These are phyloP conservation scores for Lepisosteus oculatus DNA, from an alignment of 2,113 vertebrate genomes.

Conservation along the genomic window DNA sequence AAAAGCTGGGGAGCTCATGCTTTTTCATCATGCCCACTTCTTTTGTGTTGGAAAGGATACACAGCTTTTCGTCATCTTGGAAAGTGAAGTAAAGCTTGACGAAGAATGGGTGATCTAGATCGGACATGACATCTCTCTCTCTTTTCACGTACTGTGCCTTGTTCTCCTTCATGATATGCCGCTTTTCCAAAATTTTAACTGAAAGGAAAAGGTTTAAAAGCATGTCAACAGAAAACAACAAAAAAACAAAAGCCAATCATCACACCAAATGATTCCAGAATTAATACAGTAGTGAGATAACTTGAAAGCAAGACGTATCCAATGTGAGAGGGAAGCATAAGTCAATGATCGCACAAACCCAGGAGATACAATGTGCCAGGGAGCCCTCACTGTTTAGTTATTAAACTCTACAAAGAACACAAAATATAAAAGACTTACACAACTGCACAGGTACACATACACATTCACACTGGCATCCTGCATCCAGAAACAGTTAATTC, in stretches of 20 bases:
- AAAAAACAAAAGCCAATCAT: background rate
- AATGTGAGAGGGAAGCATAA: background rate
- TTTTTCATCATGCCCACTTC: too few species aligned
- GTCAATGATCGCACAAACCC: too few species aligned
- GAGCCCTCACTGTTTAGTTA: too few species aligned
- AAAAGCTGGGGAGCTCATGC: too few species aligned
- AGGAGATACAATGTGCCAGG: too few species aligned
- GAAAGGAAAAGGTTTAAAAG: conserved; percentile 29
- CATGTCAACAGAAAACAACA: background rate
- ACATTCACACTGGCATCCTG: too few species aligned
- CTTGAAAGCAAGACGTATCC: background rate
- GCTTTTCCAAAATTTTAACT: conserved; percentile 99
- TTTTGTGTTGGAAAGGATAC: conserved; percentile 79
- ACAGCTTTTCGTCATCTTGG: conserved; percentile 98
- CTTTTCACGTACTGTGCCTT: conserved; percentile 95
- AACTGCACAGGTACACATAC: too few species aligned
- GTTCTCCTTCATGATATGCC: conserved; percentile 98
- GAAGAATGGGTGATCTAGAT: conserved; percentile 95
- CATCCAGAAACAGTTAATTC: too few species aligned
- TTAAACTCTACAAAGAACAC: too few species aligned
- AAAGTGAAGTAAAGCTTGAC: conserved; percentile 98
- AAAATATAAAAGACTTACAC: too few species aligned
- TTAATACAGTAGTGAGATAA: background rate
- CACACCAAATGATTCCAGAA: background rate
- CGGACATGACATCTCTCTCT: conserved; percentile 96